These are phyloP conservation scores for Ricordea florida DNA, from an alignment of 92 coral and sea anemone species.

Conservation along the genomic window DNA sequence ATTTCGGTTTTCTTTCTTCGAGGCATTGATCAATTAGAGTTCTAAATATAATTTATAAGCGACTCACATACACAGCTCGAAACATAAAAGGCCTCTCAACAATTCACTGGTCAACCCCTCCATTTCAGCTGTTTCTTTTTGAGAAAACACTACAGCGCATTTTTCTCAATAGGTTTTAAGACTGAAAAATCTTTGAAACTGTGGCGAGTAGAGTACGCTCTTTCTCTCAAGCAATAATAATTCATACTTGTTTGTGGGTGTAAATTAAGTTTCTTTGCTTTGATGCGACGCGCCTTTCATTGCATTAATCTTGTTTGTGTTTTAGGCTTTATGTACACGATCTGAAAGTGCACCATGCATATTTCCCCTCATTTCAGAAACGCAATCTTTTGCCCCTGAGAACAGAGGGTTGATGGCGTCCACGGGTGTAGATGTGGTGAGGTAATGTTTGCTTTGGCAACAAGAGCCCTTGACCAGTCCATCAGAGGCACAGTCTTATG, in stretches of 20 bases:
- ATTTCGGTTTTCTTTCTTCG: not conserved
- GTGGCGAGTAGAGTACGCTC: no score
- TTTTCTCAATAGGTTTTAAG: no score
- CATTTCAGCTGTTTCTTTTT: no score
- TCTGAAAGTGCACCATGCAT: constrained; percentile 24
- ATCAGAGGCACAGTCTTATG: not conserved
- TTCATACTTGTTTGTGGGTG: no score
- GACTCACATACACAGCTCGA: not conserved
- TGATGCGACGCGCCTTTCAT: not conserved
- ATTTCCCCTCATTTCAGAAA: constrained; percentile 33
- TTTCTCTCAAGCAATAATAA: no score
- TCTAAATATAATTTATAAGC: not conserved
- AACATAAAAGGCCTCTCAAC: not conserved
- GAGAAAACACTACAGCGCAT: no score
- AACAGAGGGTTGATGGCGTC: constrained; percentile 19
- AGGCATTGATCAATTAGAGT: not conserved
- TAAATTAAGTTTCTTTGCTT: no score
- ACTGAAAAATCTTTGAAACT: no score
- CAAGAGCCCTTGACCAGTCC: constrained; percentile 31
- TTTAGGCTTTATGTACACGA: not conserved
- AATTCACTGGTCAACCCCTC: not conserved
- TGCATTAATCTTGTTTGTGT: not conserved
- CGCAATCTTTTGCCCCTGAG: constrained; percentile 23
- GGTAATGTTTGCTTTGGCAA: constrained; percentile 26
- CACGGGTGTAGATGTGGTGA: constrained; percentile 28